Percentiles rank a stretch among this genome's conserved stretches.
These are phyloP conservation scores for Anodontia alba DNA, from an alignment of 2,888 invertebrate species.

Conservation along the genomic window DNA sequence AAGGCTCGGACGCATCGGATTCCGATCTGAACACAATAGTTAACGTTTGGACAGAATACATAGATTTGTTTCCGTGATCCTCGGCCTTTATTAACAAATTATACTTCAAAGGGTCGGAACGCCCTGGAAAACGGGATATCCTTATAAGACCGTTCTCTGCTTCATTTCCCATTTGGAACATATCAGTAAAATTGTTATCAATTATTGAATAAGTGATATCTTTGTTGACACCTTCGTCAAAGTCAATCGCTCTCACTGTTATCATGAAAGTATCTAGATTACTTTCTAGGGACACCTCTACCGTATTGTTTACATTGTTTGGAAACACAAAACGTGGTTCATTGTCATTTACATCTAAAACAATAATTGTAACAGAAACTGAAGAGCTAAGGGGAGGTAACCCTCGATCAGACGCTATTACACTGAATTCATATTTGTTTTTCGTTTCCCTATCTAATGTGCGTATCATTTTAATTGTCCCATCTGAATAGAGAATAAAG, in stretches of 20 bases:
- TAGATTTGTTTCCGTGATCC: conserved; percentile 40
- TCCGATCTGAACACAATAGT: conserved; percentile 44
- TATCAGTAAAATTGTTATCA: conserved; percentile 50
- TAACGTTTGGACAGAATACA: conserved; percentile 35
- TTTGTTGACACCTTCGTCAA: conserved; percentile 64
- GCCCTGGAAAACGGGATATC: conserved; percentile 32
- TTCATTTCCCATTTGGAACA: conserved; percentile 49
- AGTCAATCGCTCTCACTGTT: conserved; percentile 63
- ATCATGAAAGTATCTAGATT: conserved; percentile 61
- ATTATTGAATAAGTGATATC: conserved; percentile 52
- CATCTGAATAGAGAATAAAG: conserved; percentile 64
- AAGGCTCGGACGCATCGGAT: conserved; percentile 1
- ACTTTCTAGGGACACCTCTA: conserved; percentile 62
- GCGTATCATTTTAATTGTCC: conserved; percentile 64
- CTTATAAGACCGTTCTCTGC: conserved; percentile 47
- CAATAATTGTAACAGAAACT: conserved; percentile 66
- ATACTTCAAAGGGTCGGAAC: conserved; percentile 43
- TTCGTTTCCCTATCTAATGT: conserved; percentile 69
- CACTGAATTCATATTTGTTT: conserved; percentile 61
- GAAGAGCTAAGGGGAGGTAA: conserved; percentile 63
- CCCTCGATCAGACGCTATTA: conserved; percentile 70
- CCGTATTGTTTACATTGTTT: conserved; percentile 66
- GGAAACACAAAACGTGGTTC: conserved; percentile 71
- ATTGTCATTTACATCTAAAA: conserved; percentile 75
- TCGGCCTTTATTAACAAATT: conserved; percentile 40